These are phyloP conservation scores for Tragelaphus oryx DNA, from an alignment of 2,797 vertebrate genomes.

Conservation along the genomic window DNA sequence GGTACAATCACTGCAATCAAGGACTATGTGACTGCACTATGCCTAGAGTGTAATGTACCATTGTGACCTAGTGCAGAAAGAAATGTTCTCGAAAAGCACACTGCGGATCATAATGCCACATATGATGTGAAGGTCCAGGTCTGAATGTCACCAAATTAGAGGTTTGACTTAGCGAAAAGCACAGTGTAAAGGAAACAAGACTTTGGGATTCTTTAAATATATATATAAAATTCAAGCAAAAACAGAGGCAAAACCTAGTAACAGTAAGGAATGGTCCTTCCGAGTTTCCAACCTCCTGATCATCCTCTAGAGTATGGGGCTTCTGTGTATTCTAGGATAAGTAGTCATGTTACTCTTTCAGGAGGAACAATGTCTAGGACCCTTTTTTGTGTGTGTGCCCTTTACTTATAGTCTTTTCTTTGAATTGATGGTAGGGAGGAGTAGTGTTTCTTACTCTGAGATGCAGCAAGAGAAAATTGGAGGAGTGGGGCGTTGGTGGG, in stretches of 20 bases:
- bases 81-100: not conserved
- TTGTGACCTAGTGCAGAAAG: not conserved
- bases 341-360: not conserved
- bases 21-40: not conserved
- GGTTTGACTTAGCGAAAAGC: not conserved
- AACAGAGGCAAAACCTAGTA: not conserved
- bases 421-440: not conserved
- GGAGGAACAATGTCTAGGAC: not conserved
- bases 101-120: not conserved
- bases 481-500: not conserved
- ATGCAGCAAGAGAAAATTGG: not conserved
- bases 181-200: slow-evolving; percentile 3
- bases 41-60: not conserved
- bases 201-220: not conserved
- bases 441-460: slow-evolving; percentile 2
- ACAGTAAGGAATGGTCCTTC: not conserved
- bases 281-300: not conserved
- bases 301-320: not conserved
- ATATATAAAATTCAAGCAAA: not conserved
- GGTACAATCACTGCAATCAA: not conserved
- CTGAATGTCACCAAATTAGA: slow-evolving; percentile 15
- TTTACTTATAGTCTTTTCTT: slow-evolving; percentile 32
- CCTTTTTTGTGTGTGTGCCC: not conserved
- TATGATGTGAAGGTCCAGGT: not conserved
- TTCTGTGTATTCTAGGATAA: not conserved